Conservation (phyloP, 2,888 invertebrate species). For the Oxystoma pomonae region DNA sequence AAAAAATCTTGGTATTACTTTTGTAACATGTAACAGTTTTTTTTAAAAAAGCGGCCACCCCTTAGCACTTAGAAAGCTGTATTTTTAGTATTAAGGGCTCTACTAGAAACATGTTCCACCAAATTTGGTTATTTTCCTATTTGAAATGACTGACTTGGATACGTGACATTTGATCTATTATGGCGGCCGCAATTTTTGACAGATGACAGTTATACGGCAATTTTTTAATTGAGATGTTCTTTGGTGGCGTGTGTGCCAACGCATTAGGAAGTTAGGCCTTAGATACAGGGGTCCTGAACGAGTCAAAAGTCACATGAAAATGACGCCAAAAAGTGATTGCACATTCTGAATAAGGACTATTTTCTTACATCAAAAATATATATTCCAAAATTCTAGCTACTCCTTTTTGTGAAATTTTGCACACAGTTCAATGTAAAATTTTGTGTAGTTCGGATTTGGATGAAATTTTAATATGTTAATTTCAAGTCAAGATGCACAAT, state of each 20-base stretch:
- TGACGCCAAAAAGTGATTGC: too few species aligned
- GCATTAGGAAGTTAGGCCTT: too few species aligned
- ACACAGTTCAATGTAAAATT: too few species aligned
- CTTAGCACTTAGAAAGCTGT: neutral
- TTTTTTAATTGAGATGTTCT: neutral
- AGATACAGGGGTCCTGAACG: too few species aligned
- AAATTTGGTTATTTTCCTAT: neutral
- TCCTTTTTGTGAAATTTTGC: too few species aligned
- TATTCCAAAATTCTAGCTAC: too few species aligned
- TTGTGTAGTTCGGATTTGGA: too few species aligned
- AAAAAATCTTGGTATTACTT: neutral
- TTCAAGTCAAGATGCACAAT: too few species aligned
- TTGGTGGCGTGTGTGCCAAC: neutral
- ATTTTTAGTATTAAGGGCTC: neutral
- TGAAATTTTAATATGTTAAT: too few species aligned
- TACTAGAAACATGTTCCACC: neutral
- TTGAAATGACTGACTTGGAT: neutral
- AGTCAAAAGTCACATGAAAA: too few species aligned
- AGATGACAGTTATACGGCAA: neutral
- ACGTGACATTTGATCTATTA: neutral
- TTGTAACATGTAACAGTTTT: neutral
- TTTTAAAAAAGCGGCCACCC: neutral
- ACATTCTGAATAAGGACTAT: too few species aligned
- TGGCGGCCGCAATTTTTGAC: neutral
- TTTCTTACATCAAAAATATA: too few species aligned